Percentiles rank a stretch among this genome's conserved stretches.
Evolutionary conservation across 2,113 vertebrate species (phyloP).

Genomic region (Neodontobutis hainanensis): DNA sequence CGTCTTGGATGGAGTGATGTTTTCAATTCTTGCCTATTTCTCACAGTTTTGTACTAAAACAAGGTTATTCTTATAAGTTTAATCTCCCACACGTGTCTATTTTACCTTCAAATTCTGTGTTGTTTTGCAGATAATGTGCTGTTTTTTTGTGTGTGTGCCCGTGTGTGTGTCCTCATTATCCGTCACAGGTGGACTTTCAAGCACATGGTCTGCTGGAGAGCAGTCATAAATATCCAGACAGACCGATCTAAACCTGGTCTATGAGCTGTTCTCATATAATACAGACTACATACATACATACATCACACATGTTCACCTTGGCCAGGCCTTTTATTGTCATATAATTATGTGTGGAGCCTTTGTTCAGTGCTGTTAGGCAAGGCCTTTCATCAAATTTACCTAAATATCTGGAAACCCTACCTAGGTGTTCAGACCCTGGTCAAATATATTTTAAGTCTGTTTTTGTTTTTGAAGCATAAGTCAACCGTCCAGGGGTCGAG

Average conservation of each 20-base stretch:
- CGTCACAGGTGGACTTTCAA: slow-evolving; percentile 2
- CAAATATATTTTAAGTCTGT: neutral
- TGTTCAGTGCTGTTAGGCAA: slow-evolving; percentile 2
- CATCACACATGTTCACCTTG: slow-evolving; percentile 37
- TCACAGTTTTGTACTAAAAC: slow-evolving; percentile 12
- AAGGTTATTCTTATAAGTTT: neutral
- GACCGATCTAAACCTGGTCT: slow-evolving; percentile 12
- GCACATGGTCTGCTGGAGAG: neutral
- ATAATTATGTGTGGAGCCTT: slow-evolving; percentile 12
- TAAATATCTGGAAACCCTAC: slow-evolving; percentile 29
- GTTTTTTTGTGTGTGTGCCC: neutral
- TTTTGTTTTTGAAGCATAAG: slow-evolving; percentile 18
- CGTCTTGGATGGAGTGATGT: slow-evolving; percentile 33
- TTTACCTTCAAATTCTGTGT: neutral
- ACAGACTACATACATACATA: slow-evolving; percentile 22
- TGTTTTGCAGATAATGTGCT: neutral
- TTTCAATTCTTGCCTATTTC: slow-evolving; percentile 40
- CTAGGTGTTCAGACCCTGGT: no score
- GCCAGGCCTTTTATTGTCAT: slow-evolving; percentile 28
- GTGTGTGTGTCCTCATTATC: neutral
- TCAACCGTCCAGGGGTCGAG: slow-evolving; percentile 36
- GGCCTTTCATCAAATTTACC: slow-evolving; percentile 42
- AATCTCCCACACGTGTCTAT: slow-evolving; percentile 3
- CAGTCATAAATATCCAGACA: neutral
- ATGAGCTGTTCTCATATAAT: slow-evolving; percentile 6